Evolutionary conservation across 2,113 vertebrate genomes (phyloP), one percentile per base, ranked within the genome.

Genomic region (Argyrosomus japonicus): DNA sequence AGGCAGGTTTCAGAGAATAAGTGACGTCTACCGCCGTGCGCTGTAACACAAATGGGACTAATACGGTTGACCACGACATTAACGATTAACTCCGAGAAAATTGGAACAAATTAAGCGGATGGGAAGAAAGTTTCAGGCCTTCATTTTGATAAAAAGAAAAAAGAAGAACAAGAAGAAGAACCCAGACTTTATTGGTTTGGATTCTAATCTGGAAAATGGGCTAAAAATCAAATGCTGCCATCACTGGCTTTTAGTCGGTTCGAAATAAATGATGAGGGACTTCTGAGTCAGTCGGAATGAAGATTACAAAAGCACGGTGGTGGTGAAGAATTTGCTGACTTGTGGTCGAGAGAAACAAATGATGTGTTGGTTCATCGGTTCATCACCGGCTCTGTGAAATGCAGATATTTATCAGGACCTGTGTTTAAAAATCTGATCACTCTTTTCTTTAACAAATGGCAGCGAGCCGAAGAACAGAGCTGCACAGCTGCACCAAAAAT

Each of bases 131-230:
- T 88, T 69, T 70, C n/a, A 21, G 63, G 32, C 25, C 23, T 77
- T 83, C 25, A 82, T 85, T 79, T 68, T 56, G 51, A 82, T 81
- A 61, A 75, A 69, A 54, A 62, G 45, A 25, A 4, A 21, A 25
- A 40, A 73, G 47, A 64, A 62, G 57, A 60, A 56, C 19, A 80
- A 17, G 25, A 36, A 36, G 36, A 40, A 75, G 50, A 64, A 29
- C 10, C 19, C 17, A 17, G 68, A 23, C 69, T 72, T 87, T 62
- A 91, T 89, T 87, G 90, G 75, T 90, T 89, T 78, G 85, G 89
- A 90, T 87, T 89, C 82, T 91, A 92, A 94, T 94, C 89, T 83
- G 78, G 91, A 86, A 91, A 92, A 92, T 94, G 93, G 88, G 70
- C 76, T 83, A 83, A 87, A 90, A 90, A 91, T 91, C 90, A 90